Evolutionary conservation across 2,888 invertebrate species (phyloP).

Genomic region (Subacronicta megacephala): DNA sequence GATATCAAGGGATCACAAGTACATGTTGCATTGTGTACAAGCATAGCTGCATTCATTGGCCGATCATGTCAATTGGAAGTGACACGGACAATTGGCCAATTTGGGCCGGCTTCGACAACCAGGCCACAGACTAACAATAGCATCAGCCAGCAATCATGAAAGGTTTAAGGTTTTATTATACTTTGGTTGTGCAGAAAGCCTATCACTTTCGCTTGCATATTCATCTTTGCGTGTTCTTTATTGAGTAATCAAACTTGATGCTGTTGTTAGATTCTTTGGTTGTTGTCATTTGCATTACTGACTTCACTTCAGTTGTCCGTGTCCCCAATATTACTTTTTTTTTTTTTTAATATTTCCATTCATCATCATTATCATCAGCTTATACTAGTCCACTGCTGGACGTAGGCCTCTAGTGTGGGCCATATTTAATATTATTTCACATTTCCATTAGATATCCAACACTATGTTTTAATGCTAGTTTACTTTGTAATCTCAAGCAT

Average conservation of each 20-base stretch:
- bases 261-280: too few relatives aligned
- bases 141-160: constrained; percentile 25
- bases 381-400: too few relatives aligned
- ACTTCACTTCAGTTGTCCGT: too few relatives aligned
- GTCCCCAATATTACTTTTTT: too few relatives aligned
- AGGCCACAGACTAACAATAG: constrained; percentile 39
- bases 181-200: constrained; percentile 19
- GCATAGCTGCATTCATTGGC: constrained; percentile 53
- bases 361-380: too few relatives aligned
- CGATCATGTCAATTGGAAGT: constrained; percentile 74
- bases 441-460: too few relatives aligned
- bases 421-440: too few relatives aligned
- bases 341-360: too few relatives aligned
- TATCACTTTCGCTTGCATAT: constrained; percentile 3
- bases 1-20: constrained; percentile 17
- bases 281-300: too few relatives aligned
- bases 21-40: constrained; percentile 41
- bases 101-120: constrained; percentile 61
- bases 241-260: neutral
- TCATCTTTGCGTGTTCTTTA: constrained; percentile 2
- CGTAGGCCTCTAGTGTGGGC: too few relatives aligned
- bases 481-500: too few relatives aligned
- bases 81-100: constrained; percentile 78
- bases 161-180: constrained; percentile 29
- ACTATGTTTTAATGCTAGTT: too few relatives aligned